Evolutionary conservation across 2,888 invertebrate genomes (phyloP).

Genomic region (Eupithecia vulgata): DNA sequence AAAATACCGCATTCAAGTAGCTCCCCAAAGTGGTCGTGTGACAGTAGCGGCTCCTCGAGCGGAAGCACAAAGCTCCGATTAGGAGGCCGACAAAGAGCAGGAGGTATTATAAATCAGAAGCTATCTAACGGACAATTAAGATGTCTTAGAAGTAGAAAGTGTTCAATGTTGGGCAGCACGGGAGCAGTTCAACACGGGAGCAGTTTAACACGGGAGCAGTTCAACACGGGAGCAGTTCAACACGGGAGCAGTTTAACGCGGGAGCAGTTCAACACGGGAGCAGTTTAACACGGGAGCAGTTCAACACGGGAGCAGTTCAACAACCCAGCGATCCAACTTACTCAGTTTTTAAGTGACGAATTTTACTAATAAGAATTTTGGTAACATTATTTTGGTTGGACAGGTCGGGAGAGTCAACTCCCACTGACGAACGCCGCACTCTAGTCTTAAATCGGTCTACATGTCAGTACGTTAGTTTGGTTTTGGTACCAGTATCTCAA

Average conservation of each 20-base stretch:
- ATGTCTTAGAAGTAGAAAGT: conserved; percentile 55
- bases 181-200: not conserved
- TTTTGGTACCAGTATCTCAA: too few relatives aligned
- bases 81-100: conserved; percentile 74
- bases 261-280: too few relatives aligned
- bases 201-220: too few relatives aligned
- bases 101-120: conserved; percentile 79
- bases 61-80: conserved; percentile 34
- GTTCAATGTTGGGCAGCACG: conserved; percentile 14
- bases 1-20: not conserved
- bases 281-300: too few relatives aligned
- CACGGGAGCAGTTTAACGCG: too few relatives aligned
- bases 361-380: not conserved
- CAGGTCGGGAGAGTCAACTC: too few relatives aligned
- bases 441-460: too few relatives aligned
- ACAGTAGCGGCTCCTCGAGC: conserved; percentile 19
- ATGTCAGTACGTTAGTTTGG: too few relatives aligned
- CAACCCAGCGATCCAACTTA: not conserved
- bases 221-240: too few relatives aligned
- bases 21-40: not conserved
- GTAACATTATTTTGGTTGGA: not conserved
- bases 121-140: conserved; percentile 79
- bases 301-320: not conserved
- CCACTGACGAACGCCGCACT: too few relatives aligned
- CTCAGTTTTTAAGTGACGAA: not conserved